phyloP scores from a whole-genome alignment of 2,888 invertebrate genomes.

The Tineola bisselliella region DNA sequence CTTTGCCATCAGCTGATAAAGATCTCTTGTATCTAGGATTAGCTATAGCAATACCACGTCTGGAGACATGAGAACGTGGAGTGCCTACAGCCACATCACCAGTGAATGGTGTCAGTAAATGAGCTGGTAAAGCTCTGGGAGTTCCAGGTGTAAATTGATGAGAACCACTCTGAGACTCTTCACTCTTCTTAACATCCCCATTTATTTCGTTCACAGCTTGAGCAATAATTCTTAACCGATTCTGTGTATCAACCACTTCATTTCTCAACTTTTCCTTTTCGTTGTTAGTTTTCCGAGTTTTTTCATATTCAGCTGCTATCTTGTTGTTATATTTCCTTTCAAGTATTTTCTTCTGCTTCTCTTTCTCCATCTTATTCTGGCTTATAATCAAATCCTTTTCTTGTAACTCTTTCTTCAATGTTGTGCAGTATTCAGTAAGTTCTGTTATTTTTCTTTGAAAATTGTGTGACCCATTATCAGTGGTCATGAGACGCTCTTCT shows the following conservation, averaged over 20 bases:
- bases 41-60: constrained; percentile 73
- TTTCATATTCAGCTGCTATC: constrained; percentile 79
- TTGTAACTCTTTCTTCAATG: constrained; percentile 69
- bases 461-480: constrained; percentile 71
- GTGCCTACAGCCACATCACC: constrained; percentile 33
- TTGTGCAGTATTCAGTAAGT: constrained; percentile 71
- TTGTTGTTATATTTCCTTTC: constrained; percentile 70
- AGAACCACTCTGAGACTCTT: neutral
- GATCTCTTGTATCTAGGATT: constrained; percentile 83
- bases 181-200: constrained; percentile 32
- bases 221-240: constrained; percentile 52
- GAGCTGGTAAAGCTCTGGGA: constrained; percentile 53
- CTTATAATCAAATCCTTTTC: constrained; percentile 72
- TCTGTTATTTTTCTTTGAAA: constrained; percentile 72
- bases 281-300: constrained; percentile 71
- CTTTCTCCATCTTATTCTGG: constrained; percentile 72
- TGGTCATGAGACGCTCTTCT: constrained; percentile 72
- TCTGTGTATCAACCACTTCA: constrained; percentile 53
- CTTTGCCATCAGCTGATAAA: constrained; percentile 77
- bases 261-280: constrained; percentile 46
- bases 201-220: constrained; percentile 35
- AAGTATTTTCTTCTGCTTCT: constrained; percentile 69
- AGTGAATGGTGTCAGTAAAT: constrained; percentile 48
- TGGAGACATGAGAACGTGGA: constrained; percentile 33
- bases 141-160: constrained; percentile 48